Conservation (phyloP, 2,888 invertebrate genomes). For the Sminthurides aquaticus region DNA sequence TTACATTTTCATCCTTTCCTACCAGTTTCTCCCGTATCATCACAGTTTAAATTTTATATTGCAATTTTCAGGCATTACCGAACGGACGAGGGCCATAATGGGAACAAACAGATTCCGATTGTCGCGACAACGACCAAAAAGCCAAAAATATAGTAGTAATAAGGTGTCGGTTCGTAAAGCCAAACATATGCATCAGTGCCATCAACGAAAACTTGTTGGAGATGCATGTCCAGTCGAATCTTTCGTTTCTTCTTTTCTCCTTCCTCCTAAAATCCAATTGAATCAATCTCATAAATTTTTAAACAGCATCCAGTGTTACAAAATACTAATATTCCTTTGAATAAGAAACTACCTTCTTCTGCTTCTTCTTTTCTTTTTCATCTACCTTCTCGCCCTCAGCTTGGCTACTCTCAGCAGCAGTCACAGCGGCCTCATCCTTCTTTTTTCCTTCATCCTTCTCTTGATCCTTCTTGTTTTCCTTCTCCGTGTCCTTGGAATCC, state of each 20-base stretch:
- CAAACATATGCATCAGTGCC: conserved; percentile 93
- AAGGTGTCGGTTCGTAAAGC: conserved; percentile 94
- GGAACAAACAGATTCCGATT: conserved; percentile 93
- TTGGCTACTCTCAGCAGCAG: conserved; percentile 42
- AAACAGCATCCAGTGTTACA: neutral
- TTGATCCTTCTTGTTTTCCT: conserved; percentile 46
- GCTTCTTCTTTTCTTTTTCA: conserved; percentile 35
- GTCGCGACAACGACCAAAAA: conserved; percentile 80
- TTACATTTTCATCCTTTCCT: too few species aligned
- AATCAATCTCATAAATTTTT: conserved; percentile 16
- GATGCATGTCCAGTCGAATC: conserved; percentile 94
- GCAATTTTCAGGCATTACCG: too few species aligned
- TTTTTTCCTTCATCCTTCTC: conserved; percentile 46
- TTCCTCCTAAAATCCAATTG: conserved; percentile 45
- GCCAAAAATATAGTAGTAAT: conserved; percentile 91
- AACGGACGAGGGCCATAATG: conserved; percentile 94
- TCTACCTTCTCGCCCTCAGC: conserved; percentile 38
- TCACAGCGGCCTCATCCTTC: conserved; percentile 45
- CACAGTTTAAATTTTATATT: too few species aligned
- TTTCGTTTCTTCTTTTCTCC: conserved; percentile 73
- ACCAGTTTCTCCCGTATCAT: too few species aligned
- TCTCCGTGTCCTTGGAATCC: conserved; percentile 49
- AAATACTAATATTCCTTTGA: conserved; percentile 14
- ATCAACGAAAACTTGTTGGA: conserved; percentile 88
- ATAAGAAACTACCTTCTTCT: too few species aligned